Evolutionary conservation across 2,113 vertebrate species (phyloP).

Genomic region (Corydoras maculifer): DNA sequence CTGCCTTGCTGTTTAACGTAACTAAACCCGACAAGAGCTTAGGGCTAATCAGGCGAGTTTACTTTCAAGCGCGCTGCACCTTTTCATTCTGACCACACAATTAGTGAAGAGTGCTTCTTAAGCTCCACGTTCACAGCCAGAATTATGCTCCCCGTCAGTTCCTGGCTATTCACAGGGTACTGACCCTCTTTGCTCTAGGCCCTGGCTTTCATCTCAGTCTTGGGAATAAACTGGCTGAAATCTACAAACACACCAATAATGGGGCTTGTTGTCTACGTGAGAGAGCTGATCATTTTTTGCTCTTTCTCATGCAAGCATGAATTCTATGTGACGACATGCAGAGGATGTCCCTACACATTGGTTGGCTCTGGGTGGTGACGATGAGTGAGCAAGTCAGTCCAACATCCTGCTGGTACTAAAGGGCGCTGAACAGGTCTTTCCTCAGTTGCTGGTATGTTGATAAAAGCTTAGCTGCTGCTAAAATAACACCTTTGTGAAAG

Average conservation of each 20-base stretch:
- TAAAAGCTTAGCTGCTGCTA: no score
- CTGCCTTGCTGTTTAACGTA: no score
- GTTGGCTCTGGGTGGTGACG: no score
- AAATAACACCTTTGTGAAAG: no score
- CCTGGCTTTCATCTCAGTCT: constrained; percentile 62
- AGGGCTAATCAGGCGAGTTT: constrained; percentile 13
- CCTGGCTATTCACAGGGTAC: constrained; percentile 48
- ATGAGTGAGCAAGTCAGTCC: no score
- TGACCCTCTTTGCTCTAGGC: constrained; percentile 36
- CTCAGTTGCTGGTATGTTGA: no score
- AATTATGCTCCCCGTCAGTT: constrained; percentile 54
- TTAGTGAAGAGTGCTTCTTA: constrained; percentile 32
- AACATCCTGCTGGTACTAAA: no score
- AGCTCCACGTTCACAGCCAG: constrained; percentile 42
- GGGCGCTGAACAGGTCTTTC: no score
- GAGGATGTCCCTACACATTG: constrained; percentile 11
- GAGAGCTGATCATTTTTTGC: not conserved
- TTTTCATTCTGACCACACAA: constrained; percentile 37
- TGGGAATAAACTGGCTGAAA: constrained; percentile 49
- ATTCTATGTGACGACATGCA: not conserved
- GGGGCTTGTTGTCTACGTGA: constrained; percentile 28
- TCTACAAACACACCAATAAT: constrained; percentile 61
- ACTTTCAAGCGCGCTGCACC: constrained; percentile 9
- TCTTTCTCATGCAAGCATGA: not conserved
- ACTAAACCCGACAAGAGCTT: constrained; percentile 8